Evolutionary conservation across 2,113 vertebrate species (phyloP), one percentile per base, ranked within the genome.

Genomic region (Lutjanus erythropterus): DNA sequence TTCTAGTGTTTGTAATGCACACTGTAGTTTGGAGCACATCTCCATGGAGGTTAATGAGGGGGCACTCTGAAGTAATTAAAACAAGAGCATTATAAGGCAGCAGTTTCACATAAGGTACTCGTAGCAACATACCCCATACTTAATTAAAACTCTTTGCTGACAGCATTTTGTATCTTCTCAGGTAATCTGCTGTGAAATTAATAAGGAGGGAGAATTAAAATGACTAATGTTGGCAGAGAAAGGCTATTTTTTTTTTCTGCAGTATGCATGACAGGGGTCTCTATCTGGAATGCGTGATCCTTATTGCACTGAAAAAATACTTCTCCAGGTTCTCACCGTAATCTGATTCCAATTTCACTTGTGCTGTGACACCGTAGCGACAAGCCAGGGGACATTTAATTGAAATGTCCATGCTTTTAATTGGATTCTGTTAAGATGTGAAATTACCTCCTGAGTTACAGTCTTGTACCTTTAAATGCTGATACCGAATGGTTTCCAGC

Each of bases 311-410:
- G 82, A 79, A 91, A 94, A 94, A 93, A 94, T 87, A 89, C 84
- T 92, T 93, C 87, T 92, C 82, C 88, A 82, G 86, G 66, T 91
- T 89, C 83, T 79, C 70, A 61, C 83, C 71, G 44, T 94, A 95
- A 95, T 96, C 95, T 95, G 94, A 96, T 96, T 95, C 91, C 92
- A 95, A 95, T 96, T 95, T 95, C 76, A 93, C 90, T 92, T 92
- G 72, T 85, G 91, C 79, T 86, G 90, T 92, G 88, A 94, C 95
- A 93, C 91, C 80, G 77, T 64, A 78, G 90, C 81, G 87, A 69
- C 86, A 78, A 92, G 93, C 89, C 69, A 41, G 89, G 75, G 83
- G 89, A 92, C 80, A 81, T 94, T 94, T 94, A 94, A 96, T 95
- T 95, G 92, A 93, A 95, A 95, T 85, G 90, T 85, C 91, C 83